Conservation (phyloP, 92 coral and sea anemone species). For the Heliopora coerulea region DNA sequence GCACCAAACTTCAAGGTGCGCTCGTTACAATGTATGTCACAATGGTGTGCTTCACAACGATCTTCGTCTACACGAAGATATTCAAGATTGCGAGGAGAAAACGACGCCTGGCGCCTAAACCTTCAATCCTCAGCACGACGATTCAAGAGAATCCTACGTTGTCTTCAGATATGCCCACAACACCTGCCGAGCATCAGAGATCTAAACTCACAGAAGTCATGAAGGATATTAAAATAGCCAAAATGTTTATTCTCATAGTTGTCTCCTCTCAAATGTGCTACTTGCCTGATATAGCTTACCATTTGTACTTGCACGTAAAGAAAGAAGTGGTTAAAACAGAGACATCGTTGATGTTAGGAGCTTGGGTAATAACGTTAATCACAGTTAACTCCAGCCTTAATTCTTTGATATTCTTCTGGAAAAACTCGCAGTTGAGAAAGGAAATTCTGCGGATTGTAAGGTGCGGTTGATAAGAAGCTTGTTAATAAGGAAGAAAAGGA, state of each 20-base stretch:
- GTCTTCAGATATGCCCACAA: background rate
- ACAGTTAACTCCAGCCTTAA: slow-evolving; percentile 19
- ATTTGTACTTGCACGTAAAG: background rate
- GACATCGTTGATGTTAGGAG: slow-evolving; percentile 5
- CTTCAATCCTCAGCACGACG: background rate
- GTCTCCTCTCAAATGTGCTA: slow-evolving; percentile 25
- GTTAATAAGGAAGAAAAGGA: background rate
- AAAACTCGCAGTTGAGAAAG: slow-evolving; percentile 22
- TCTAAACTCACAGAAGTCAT: background rate
- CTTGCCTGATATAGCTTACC: slow-evolving; percentile 9
- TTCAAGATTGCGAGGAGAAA: slow-evolving; percentile 27
- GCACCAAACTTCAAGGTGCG: background rate
- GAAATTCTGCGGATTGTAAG: slow-evolving; percentile 22
- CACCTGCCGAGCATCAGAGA: background rate
- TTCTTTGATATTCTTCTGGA: slow-evolving; percentile 39
- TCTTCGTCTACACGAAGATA: slow-evolving; percentile 18
- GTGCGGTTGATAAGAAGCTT: background rate
- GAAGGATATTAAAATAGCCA: slow-evolving; percentile 23
- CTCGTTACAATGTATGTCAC: background rate
- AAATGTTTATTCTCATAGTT: slow-evolving; percentile 12
- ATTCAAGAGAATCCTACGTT: background rate
- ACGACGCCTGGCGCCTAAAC: slow-evolving; percentile 1
- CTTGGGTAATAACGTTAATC: slow-evolving; percentile 31
- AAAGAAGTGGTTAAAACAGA: background rate
- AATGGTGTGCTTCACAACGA: slow-evolving; percentile 1